Evolutionary conservation across 1,140 invertebrate genomes (phyloP).

Genomic region (Pseudomyrmex sp.): DNA sequence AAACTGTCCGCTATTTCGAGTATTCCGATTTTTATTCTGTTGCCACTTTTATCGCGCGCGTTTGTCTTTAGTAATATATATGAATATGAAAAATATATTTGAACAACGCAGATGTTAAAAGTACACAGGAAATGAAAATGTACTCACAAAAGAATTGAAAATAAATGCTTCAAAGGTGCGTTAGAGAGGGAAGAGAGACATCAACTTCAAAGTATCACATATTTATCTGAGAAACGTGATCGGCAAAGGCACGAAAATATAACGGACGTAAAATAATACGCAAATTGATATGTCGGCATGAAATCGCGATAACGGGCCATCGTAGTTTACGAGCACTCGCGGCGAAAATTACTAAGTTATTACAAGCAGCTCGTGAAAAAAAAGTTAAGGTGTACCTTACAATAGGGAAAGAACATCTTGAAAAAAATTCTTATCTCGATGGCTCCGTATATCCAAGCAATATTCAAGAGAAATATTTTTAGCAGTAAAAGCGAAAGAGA

Average conservation of each 20-base stretch:
- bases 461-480: constrained; percentile 16
- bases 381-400: constrained; percentile 44
- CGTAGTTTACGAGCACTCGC: constrained; percentile 31
- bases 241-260: background rate
- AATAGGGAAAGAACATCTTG: constrained; percentile 20
- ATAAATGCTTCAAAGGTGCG: constrained; percentile 2
- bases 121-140: background rate
- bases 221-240: background rate
- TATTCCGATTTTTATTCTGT: no score
- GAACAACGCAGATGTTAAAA: background rate
- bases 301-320: background rate
- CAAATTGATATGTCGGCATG: constrained; percentile 19
- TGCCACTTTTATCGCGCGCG: no score
- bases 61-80: no score
- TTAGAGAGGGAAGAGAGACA: background rate
- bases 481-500: background rate
- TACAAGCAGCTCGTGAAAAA: constrained; percentile 43
- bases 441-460: constrained; percentile 20
- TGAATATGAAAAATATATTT: no score
- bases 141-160: constrained; percentile 2
- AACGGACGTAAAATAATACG: constrained; percentile 19
- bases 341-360: constrained; percentile 49
- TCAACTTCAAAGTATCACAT: background rate
- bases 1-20: background rate
- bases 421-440: constrained; percentile 19